Evolutionary conservation across 2,113 vertebrate species (phyloP).

Genomic region (Hippocampus barbouri): DNA sequence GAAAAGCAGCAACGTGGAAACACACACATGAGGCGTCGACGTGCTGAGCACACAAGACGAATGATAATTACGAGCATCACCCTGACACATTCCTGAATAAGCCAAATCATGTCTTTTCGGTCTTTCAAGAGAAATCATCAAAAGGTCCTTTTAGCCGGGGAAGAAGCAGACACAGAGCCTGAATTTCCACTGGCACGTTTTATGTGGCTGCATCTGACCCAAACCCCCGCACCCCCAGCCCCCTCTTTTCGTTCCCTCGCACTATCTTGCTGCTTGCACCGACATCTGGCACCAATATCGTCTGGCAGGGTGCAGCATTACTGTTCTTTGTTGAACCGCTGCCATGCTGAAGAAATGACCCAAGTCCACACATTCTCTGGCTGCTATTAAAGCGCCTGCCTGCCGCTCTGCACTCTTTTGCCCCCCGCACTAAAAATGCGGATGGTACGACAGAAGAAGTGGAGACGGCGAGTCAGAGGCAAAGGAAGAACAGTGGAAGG

Average conservation of each 20-base stretch:
- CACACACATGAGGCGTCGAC: constrained; percentile 38
- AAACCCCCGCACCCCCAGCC: constrained; percentile 4
- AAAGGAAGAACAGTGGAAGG: constrained; percentile 11
- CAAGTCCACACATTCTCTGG: constrained; percentile 76
- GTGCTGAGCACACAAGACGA: constrained; percentile 1
- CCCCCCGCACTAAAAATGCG: constrained; percentile 38
- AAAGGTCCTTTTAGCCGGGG: constrained; percentile 31
- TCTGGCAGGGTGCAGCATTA: constrained; percentile 73
- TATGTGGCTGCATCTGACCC: constrained; percentile 75
- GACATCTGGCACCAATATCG: constrained; percentile 91
- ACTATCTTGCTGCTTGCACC: constrained; percentile 43
- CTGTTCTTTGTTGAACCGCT: constrained; percentile 83
- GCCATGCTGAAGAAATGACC: constrained; percentile 82
- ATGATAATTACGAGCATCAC: neutral
- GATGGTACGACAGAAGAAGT: constrained; percentile 62
- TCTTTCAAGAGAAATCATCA: constrained; percentile 56
- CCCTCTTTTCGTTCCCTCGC: neutral
- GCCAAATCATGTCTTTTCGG: neutral
- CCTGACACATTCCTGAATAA: constrained; percentile 19
- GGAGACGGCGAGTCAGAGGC: constrained; percentile 32
- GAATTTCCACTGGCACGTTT: constrained; percentile 81
- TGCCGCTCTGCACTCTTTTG: constrained; percentile 31
- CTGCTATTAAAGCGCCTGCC: constrained; percentile 69
- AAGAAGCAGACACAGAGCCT: constrained; percentile 45
- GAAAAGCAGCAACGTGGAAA: constrained; percentile 34